A percentile compares a stretch with the other conserved stretches of the same genome.
Evolutionary conservation across 2,888 invertebrate genomes (phyloP).

Genomic region (Epinotia brunnichana): DNA sequence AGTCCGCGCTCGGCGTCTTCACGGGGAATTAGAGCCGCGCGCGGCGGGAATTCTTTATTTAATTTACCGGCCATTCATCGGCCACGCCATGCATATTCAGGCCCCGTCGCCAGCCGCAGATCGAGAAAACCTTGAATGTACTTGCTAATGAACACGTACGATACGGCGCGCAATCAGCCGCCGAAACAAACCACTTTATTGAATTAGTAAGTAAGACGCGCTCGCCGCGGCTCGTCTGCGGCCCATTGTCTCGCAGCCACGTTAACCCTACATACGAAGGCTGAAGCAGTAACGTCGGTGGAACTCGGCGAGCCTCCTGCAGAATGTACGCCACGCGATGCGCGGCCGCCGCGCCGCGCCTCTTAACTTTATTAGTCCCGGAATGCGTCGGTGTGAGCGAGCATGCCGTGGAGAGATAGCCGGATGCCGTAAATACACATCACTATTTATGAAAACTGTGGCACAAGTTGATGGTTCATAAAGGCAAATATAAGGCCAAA

Average conservation of each 20-base stretch:
- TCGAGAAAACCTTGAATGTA: conserved; percentile 17
- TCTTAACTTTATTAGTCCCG: conserved; percentile 25
- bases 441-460: neutral
- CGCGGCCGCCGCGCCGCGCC: too few relatives aligned
- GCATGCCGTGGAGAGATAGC: neutral
- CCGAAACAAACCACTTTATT: conserved; percentile 19
- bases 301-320: conserved; percentile 8
- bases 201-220: conserved; percentile 13
- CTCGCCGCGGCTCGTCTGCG: conserved; percentile 6
- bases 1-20: conserved; percentile 15
- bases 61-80: conserved; percentile 38
- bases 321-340: conserved; percentile 6
- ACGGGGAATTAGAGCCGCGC: conserved; percentile 26
- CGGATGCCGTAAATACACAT: neutral
- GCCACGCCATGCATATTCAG: conserved; percentile 31
- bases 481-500: neutral
- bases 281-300: neutral
- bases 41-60: conserved; percentile 40
- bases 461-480: neutral
- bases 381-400: conserved; percentile 15
- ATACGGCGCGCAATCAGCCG: conserved; percentile 23
- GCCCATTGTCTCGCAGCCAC: conserved; percentile 16
- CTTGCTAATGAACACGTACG: conserved; percentile 13
- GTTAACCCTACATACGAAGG: conserved; percentile 1
- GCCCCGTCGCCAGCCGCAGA: conserved; percentile 25